Evolutionary conservation across 2,888 invertebrate genomes (phyloP), one percentile per base, ranked within the genome.

Genomic region (Ennomos erosarius): DNA sequence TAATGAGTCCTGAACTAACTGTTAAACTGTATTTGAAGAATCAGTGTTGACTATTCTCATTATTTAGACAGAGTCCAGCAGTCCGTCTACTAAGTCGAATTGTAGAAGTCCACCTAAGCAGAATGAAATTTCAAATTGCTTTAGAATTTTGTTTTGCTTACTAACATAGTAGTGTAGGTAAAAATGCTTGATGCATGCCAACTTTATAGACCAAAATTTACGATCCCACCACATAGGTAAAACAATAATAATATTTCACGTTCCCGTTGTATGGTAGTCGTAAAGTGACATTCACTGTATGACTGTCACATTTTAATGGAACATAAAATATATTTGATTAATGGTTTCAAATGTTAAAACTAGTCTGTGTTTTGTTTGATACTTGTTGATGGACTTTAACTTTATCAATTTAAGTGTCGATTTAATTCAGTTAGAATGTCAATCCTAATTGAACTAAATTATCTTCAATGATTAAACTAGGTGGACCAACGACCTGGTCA

Each of bases 171-270:
- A 26, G 1, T 26, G 26, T 26, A 46, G 48, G 49, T 60, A 63
- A 12, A 51, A 62, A 51, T 59, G 62, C 61, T 66, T 58, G 52
- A 69, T 65, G 62, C 68, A 68, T 65, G 64, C 65, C 67, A 69
- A 71, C 73, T 69, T 72, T 73, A 71, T 70, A 59, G 66, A 59
- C 63, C 58, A 58, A 62, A 71, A 71, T 73, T 70, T 73, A 73
- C 64, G 70, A 73, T 59, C 62, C 59, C 59, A 43, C 43, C 38
- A 51, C 48, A 59, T 60, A 59, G 62, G 64, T 71, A 68, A 68
- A 64, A 74, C 71, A 65, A 67, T 73, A 69, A 67, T 67, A 69
- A 74, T 70, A 71, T 68, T 67, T 74, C 68, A 69, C 59, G 57
- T 63, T 62, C 59, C 62, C 58, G 13, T 63, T 66, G 64, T 65